Percentiles rank a stretch among this genome's conserved stretches.
These are phyloP conservation scores for Palythoa grandis DNA, from an alignment of 92 coral and sea anemone species.

Conservation along the genomic window DNA sequence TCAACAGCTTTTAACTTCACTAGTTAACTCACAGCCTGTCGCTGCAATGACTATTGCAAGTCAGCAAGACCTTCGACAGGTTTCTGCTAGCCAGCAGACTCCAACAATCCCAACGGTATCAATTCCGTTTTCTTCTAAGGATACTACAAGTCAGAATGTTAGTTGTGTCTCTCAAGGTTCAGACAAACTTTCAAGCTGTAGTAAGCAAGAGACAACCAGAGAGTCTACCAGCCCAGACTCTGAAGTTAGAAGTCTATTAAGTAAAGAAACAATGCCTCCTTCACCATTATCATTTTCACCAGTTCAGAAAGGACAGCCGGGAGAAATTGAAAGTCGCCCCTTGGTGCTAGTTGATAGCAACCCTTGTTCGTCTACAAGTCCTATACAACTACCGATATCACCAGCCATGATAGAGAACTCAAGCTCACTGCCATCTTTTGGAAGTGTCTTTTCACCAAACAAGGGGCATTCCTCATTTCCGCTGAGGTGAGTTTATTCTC, in stretches of 20 bases:
- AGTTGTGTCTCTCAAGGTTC: neutral
- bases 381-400: conserved; percentile 77
- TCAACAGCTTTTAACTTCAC: neutral
- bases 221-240: conserved; percentile 71
- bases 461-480: conserved; percentile 12
- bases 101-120: conserved; percentile 1
- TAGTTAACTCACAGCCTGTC: neutral
- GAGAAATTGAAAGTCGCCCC: conserved; percentile 60
- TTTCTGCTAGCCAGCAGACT: neutral
- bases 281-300: conserved; percentile 82
- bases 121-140: neutral
- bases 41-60: neutral
- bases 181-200: neutral
- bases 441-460: conserved; percentile 78
- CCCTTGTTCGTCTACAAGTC: conserved; percentile 85
- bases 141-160: neutral
- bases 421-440: conserved; percentile 79
- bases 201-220: conserved; percentile 9
- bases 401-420: conserved; percentile 39
- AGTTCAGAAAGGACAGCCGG: conserved; percentile 46
- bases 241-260: conserved; percentile 79
- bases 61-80: neutral
- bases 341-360: conserved; percentile 86
- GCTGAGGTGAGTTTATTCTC: conserved; percentile 1
- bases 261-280: conserved; percentile 77